Percentiles rank a stretch among this genome's conserved stretches.
Conservation (phyloP, 2,888 invertebrate genomes). For the Timandra comae region DNA sequence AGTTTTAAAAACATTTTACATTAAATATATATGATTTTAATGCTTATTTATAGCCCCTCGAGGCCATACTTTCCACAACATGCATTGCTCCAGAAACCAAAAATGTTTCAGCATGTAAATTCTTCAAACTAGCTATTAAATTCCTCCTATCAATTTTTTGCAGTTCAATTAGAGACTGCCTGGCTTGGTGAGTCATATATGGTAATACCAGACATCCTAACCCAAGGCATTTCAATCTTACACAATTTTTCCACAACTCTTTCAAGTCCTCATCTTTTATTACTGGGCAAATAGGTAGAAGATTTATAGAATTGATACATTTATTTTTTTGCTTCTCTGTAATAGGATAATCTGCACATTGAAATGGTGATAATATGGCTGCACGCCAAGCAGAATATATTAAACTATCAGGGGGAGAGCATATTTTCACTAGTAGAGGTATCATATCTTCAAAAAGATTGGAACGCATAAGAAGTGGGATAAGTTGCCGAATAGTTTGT, state of each 20-base stretch:
- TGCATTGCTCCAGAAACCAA: conserved; percentile 67
- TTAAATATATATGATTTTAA: too few species aligned
- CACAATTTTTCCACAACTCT: conserved; percentile 67
- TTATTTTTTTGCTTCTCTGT: conserved; percentile 62
- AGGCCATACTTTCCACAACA: conserved; percentile 56
- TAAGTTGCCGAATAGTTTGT: conserved; percentile 41
- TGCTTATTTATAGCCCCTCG: conserved; percentile 43
- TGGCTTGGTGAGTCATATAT: conserved; percentile 55
- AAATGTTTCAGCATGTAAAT: conserved; percentile 62
- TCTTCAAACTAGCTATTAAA: conserved; percentile 62
- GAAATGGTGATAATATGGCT: conserved; percentile 61
- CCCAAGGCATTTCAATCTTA: conserved; percentile 61
- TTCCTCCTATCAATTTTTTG: conserved; percentile 64
- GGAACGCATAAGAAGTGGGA: conserved; percentile 48
- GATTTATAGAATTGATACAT: conserved; percentile 61
- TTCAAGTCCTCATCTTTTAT: conserved; percentile 63
- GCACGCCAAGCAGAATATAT: conserved; percentile 62
- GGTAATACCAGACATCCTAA: conserved; percentile 66
- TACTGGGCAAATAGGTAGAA: conserved; percentile 62
- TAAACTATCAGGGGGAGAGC: conserved; percentile 45
- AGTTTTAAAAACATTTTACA: too few species aligned
- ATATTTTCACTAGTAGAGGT: conserved; percentile 53
- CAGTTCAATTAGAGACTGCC: conserved; percentile 52
- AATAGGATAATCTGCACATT: conserved; percentile 67
- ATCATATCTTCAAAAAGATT: conserved; percentile 57